phyloP scores from a whole-genome alignment of 2,797 vertebrate genomes.

The Hippopotamyrus pictus region DNA sequence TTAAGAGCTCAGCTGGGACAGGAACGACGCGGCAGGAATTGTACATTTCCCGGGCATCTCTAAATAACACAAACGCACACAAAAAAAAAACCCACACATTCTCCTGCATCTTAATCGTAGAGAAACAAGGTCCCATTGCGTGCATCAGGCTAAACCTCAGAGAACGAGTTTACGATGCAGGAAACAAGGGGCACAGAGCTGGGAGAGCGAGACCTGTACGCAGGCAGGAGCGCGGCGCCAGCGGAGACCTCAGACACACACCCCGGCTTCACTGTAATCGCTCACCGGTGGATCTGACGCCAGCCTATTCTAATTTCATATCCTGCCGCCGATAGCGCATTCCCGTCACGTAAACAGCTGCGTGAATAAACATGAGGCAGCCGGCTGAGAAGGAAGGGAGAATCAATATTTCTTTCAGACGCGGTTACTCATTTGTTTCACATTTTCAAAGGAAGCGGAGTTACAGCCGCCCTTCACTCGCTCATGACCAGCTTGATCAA shows the following conservation, averaged over 20 bases:
- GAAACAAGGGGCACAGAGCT: neutral
- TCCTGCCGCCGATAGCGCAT: neutral
- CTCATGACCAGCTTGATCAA: neutral
- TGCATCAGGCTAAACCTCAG: neutral
- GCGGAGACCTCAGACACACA: neutral
- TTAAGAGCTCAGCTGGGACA: conserved; percentile 10
- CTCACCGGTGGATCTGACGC: neutral
- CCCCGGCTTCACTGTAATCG: neutral
- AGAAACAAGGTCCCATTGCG: neutral
- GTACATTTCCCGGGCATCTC: neutral
- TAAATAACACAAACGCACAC: neutral
- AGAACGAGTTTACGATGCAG: neutral
- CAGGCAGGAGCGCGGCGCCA: neutral
- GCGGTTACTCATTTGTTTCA: neutral
- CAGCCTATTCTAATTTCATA: conserved; percentile 5
- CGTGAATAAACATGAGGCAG: neutral
- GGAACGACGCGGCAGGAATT: neutral
- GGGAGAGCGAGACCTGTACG: neutral
- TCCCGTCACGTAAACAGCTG: conserved; percentile 1
- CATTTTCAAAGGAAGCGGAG: neutral
- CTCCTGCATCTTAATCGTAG: neutral
- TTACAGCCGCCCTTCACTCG: neutral
- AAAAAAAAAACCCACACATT: neutral
- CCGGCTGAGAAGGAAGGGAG: neutral
- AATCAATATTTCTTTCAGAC: neutral